phyloP scores from a whole-genome alignment of 2,888 invertebrate genomes.

The Caenorhabditis wallacei region DNA sequence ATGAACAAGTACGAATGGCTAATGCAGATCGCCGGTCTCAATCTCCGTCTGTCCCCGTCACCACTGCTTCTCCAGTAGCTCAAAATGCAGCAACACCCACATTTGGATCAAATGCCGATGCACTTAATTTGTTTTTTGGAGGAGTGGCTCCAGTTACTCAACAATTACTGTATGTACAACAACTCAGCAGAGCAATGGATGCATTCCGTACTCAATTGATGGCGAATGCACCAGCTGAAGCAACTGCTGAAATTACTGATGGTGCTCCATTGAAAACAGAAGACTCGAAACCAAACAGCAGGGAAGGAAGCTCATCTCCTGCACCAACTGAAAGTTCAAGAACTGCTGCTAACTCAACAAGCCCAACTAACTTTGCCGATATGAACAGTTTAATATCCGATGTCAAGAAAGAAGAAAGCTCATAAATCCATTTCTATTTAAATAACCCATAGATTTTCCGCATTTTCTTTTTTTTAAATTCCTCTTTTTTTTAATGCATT shows the following conservation, averaged over 20 bases:
- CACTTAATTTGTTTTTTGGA: conserved; percentile 64
- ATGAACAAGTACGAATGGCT: conserved; percentile 59
- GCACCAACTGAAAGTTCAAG: conserved; percentile 49
- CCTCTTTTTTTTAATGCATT: conserved; percentile 20
- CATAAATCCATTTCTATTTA: conserved; percentile 8
- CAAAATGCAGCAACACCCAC: conserved; percentile 43
- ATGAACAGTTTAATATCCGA: conserved; percentile 55
- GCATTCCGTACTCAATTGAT: conserved; percentile 56
- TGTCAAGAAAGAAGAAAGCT: conserved; percentile 48
- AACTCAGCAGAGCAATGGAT: conserved; percentile 68
- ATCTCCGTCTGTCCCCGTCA: conserved; percentile 61
- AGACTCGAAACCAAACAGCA: conserved; percentile 31
- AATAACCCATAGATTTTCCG: conserved; percentile 6
- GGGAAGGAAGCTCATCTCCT: conserved; percentile 47
- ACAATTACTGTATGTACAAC: conserved; percentile 68
- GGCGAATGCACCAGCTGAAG: conserved; percentile 20
- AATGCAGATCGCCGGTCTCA: conserved; percentile 55
- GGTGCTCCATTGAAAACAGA: conserved; percentile 34
- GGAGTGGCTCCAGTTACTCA: conserved; percentile 58
- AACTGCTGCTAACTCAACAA: conserved; percentile 33
- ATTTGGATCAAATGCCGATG: conserved; percentile 58
- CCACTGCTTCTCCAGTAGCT: conserved; percentile 50
- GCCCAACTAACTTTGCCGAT: conserved; percentile 64
- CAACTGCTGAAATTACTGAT: conserved; percentile 49
- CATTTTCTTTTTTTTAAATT: not conserved